Evolutionary conservation across 2,888 invertebrate species (phyloP).

Genomic region (Odontothrips loti): DNA sequence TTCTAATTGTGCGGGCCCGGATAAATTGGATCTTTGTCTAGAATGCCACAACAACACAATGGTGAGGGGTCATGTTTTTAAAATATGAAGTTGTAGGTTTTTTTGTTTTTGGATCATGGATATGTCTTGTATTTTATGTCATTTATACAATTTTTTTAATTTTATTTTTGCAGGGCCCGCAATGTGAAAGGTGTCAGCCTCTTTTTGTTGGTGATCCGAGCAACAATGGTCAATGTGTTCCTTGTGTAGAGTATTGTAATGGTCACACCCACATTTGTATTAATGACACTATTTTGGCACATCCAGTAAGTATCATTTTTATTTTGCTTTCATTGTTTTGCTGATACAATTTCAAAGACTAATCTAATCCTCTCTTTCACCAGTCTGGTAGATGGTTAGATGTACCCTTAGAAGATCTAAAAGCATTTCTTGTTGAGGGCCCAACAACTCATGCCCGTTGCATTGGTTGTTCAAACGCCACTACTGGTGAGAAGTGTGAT

Average conservation of each 20-base stretch:
- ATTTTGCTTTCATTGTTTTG: background rate
- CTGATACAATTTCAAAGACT: background rate
- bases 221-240: slow-evolving; percentile 76
- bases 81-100: slow-evolving; percentile 29
- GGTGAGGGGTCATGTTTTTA: slow-evolving; percentile 43
- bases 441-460: slow-evolving; percentile 72
- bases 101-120: slow-evolving; percentile 34
- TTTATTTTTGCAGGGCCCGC: slow-evolving; percentile 60
- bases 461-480: slow-evolving; percentile 75
- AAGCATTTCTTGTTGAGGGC: slow-evolving; percentile 63
- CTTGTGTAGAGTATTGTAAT: slow-evolving; percentile 84
- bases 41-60: slow-evolving; percentile 86
- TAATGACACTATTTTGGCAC: slow-evolving; percentile 47
- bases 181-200: slow-evolving; percentile 86
- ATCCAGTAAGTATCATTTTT: slow-evolving; percentile 35
- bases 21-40: slow-evolving; percentile 73
- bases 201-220: slow-evolving; percentile 87
- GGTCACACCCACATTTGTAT: slow-evolving; percentile 81
- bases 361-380: no score
- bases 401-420: slow-evolving; percentile 54
- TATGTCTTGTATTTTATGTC: no score
- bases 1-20: slow-evolving; percentile 84
- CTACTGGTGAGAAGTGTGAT: slow-evolving; percentile 77
- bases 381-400: slow-evolving; percentile 42
- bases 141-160: background rate